Evolutionary conservation across 2,113 vertebrate species (phyloP), one percentile per base, ranked within the genome.

Genomic region (Serinus canaria): DNA sequence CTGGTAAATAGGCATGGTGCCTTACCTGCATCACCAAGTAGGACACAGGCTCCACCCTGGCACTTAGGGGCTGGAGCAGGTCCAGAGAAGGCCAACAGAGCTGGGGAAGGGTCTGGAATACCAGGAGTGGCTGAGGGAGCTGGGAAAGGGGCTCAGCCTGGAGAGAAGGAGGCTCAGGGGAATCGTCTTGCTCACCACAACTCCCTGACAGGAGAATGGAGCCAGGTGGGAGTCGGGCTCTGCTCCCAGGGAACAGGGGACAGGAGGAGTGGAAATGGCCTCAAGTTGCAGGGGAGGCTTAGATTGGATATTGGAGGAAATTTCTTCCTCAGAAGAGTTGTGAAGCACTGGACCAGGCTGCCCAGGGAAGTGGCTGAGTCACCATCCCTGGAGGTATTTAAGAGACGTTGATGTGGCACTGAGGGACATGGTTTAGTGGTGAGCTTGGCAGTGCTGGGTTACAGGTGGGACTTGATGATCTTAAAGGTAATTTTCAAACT

Each of bases 141-240:
- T 76, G 70, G 5, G 24, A 60, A 60, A 60, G 8, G 7, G 10
- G n/a, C 30, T 75, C 55, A 62, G 55, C 47, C 30, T 90, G 63
- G n/a, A 55, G 41, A 16, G 43, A 49, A 63, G 21, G 31, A 83
- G 55, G 47, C 31, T 69, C 21, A 13, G 46, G 35, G 30, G 10
- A 11, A 55, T 8, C 14, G 31, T 47, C 30, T 27, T 8, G 12
- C 10, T 62, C 70, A 15, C 8, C 35, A 46, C 16, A 68, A 22
- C 13, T 21, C 28, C 46, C 20, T n/a, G 14, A 9, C 21, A 49
- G 47, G 30, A 55, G 35, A 17, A 10, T 35, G 55, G 12, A 83
- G 46, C 39, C n/a, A 43, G n/a, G 24, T 16, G 15, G 17, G 20
- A 14, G 5, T 47, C 4, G 0, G n/a, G n/a, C n/a, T 69, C n/a